phyloP scores from a whole-genome alignment of 1,140 invertebrate genomes.

The Brachionus rotundiformis region DNA sequence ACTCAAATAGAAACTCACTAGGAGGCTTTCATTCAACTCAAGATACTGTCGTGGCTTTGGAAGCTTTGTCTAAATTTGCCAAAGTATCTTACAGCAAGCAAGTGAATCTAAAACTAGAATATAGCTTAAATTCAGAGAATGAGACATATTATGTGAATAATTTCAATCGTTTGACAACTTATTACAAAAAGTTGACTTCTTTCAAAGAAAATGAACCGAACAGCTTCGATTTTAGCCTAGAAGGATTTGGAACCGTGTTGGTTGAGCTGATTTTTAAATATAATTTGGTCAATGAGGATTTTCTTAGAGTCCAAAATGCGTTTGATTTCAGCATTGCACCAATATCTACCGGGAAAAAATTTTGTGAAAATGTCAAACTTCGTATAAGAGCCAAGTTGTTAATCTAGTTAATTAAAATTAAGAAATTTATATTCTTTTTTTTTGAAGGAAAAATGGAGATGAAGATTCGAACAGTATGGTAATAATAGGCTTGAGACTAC shows the following conservation, averaged over 20 bases:
- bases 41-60: constrained; percentile 66
- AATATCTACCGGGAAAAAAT: neutral
- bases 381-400: neutral
- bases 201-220: constrained; percentile 15
- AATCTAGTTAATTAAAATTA: neutral
- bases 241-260: constrained; percentile 31
- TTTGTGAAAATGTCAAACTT: neutral
- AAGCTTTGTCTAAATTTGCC: constrained; percentile 63
- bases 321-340: constrained; percentile 45
- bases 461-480: constrained; percentile 41
- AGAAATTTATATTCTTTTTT: neutral
- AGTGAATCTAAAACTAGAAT: neutral
- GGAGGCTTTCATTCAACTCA: constrained; percentile 80
- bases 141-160: constrained; percentile 24
- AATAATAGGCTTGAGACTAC: constrained; percentile 22
- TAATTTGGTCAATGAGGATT: constrained; percentile 5
- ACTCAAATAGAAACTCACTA: constrained; percentile 75
- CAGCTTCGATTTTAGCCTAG: neutral
- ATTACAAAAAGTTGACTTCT: neutral
- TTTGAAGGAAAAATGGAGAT: constrained; percentile 15
- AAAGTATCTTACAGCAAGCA: neutral
- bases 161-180: constrained; percentile 16
- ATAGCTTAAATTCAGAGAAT: neutral
- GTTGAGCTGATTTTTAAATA: constrained; percentile 38
- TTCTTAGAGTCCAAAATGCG: neutral